phyloP scores from a whole-genome alignment of 2,888 invertebrate species.

The Drosophila greeni region DNA sequence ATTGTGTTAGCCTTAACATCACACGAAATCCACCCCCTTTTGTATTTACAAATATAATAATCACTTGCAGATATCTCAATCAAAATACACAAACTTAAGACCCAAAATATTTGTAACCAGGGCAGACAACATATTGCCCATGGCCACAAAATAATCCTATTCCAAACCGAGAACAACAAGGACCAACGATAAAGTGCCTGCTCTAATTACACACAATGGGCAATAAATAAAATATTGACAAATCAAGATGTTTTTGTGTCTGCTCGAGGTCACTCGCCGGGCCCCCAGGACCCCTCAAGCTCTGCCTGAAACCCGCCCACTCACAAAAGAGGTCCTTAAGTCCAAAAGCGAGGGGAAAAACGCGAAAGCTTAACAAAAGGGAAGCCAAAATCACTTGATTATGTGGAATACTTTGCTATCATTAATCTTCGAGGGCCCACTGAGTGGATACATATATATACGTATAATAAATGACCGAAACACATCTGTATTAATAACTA shows the following conservation, averaged over 20 bases:
- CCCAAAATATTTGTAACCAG: constrained; percentile 1
- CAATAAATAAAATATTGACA: constrained; percentile 69
- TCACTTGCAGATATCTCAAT: constrained; percentile 4
- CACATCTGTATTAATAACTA: constrained; percentile 53
- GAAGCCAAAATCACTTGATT: constrained; percentile 60
- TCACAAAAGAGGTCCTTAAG: constrained; percentile 22
- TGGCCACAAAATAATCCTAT: constrained; percentile 27
- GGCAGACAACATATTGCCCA: constrained; percentile 11
- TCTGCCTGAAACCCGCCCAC: constrained; percentile 37
- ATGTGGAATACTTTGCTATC: constrained; percentile 53
- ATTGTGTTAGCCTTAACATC: background rate
- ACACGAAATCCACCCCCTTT: background rate
- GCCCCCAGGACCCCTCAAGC: constrained; percentile 9
- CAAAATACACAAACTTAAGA: background rate
- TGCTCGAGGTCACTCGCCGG: constrained; percentile 36
- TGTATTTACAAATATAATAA: background rate
- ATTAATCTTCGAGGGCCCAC: constrained; percentile 56
- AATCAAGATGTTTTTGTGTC: constrained; percentile 68
- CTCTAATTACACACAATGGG: constrained; percentile 52
- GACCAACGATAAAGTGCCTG: constrained; percentile 41
- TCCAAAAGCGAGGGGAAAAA: constrained; percentile 5
- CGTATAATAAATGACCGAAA: constrained; percentile 47
- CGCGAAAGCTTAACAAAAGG: constrained; percentile 36
- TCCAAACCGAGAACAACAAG: constrained; percentile 22
- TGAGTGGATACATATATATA: constrained; percentile 33